A percentile compares a stretch with the other conserved stretches of the same genome.
phyloP scores from a whole-genome alignment of 2,888 invertebrate species.

The Agrypnus murinus region DNA sequence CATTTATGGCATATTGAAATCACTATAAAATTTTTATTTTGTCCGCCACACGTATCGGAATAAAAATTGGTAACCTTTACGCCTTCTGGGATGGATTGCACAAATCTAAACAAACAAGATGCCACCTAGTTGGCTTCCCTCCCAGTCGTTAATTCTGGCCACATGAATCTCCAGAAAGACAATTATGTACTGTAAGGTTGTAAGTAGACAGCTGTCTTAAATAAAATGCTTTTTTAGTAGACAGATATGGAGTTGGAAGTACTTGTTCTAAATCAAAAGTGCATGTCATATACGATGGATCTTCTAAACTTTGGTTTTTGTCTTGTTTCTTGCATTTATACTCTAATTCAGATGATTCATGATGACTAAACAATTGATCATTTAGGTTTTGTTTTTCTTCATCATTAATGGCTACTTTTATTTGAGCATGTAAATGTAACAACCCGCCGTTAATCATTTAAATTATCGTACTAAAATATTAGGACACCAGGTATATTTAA shows the following conservation, averaged over 20 bases:
- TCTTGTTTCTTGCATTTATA: background rate
- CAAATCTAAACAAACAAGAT: conserved; percentile 48
- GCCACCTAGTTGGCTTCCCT: conserved; percentile 55
- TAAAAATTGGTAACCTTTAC: conserved; percentile 22
- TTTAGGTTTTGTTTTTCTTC: too few species aligned
- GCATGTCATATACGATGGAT: background rate
- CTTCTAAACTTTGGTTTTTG: background rate
- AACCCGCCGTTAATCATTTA: too few species aligned
- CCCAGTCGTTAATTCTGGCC: conserved; percentile 52
- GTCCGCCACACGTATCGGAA: conserved; percentile 22
- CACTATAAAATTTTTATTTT: conserved; percentile 31
- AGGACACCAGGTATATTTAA: too few species aligned
- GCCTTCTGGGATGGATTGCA: conserved; percentile 12
- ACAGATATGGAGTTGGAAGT: too few species aligned
- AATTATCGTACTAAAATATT: too few species aligned
- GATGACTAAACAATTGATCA: background rate
- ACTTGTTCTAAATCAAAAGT: conserved; percentile 14
- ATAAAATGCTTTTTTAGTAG: conserved; percentile 38
- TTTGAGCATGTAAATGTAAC: too few species aligned
- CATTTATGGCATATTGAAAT: too few species aligned
- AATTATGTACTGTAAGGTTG: conserved; percentile 46
- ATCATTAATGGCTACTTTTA: too few species aligned
- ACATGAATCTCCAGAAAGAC: conserved; percentile 47
- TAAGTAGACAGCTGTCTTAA: conserved; percentile 42
- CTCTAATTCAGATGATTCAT: background rate